These are phyloP conservation scores for Apis dorsata DNA, from an alignment of 1,140 invertebrate species.

Conservation along the genomic window DNA sequence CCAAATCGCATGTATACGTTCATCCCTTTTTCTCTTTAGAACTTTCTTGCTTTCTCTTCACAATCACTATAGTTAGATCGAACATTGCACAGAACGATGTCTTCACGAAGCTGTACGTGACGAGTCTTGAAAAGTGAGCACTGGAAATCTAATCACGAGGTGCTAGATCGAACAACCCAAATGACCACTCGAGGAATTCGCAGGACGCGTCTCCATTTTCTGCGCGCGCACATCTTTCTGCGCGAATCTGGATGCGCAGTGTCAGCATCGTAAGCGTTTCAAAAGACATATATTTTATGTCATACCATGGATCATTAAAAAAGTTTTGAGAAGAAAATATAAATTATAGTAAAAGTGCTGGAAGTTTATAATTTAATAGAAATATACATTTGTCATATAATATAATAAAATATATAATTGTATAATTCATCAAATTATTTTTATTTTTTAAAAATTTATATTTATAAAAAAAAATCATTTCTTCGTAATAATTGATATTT, in stretches of 20 bases:
- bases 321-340: too few species aligned
- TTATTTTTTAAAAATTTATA: too few species aligned
- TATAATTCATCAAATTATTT: too few species aligned
- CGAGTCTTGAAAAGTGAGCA: conserved; percentile 25
- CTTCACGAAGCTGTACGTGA: conserved; percentile 15
- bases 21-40: background rate
- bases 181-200: conserved; percentile 12
- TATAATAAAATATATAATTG: too few species aligned
- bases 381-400: too few species aligned
- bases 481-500: too few species aligned
- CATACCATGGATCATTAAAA: too few species aligned
- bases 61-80: conserved; percentile 57
- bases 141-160: conserved; percentile 13
- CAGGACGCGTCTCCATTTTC: conserved; percentile 6
- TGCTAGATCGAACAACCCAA: background rate
- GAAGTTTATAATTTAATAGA: too few species aligned
- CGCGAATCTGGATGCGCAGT: background rate
- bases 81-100: conserved; percentile 22
- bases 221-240: background rate
- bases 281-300: background rate
- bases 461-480: too few species aligned
- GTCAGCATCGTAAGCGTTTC: background rate
- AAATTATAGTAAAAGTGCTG: too few species aligned
- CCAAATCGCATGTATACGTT: background rate
- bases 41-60: background rate